Base-by-base conservation (phyloP, 2,888 invertebrate species). In the Apocheima hispidaria region DNA sequence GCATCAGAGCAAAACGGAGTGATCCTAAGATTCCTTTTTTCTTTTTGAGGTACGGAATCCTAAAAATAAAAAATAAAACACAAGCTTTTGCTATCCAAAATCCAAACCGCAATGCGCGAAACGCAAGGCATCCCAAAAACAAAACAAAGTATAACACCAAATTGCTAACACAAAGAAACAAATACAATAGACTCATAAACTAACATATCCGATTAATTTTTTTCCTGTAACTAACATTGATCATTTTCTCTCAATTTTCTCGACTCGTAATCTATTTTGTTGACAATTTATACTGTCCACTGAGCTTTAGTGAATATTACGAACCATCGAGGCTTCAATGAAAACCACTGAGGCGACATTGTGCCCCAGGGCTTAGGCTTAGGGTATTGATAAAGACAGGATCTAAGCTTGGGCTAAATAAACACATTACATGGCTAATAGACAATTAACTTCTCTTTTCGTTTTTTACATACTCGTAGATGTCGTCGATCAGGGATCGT, bases 241-340 rank as follows among this genome's bases (percentile, higher is more conserved):
- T 54, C 41, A 44, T 54, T 54, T 53, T 18, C 49, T 33, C 43
- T 43, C 35, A 20, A 54, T 54, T 43, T 49, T 35, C 48, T 21
- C 35, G 12, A 26, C 43, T 49, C 54, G 43, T 60, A 54, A 60
- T 54, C 54, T 43, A 49, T 54, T 49, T 49, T 7, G 54, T 54
- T 60, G 54, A 60, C 43, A 54, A 54, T 60, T 49, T 50, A 54
- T 35, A 52, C n/a, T 30, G 53, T 54, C 60, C 60, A 41, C 20
- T 43, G 60, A 54, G 60, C 26, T 43, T 53, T 49, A 41, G 43
- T 35, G 43, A 53, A 60, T 54, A 60, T 48, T 36, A 43, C 26
- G 21, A 20, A 54, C 28, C 43, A 53, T 54, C 53, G 28, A 60
- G 49, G 49, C 30, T 43, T 21, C 28, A 30, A 35, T 35, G 48